These are phyloP conservation scores for Scarus forsteni DNA, from an alignment of 2,797 vertebrate genomes.

Conservation along the genomic window DNA sequence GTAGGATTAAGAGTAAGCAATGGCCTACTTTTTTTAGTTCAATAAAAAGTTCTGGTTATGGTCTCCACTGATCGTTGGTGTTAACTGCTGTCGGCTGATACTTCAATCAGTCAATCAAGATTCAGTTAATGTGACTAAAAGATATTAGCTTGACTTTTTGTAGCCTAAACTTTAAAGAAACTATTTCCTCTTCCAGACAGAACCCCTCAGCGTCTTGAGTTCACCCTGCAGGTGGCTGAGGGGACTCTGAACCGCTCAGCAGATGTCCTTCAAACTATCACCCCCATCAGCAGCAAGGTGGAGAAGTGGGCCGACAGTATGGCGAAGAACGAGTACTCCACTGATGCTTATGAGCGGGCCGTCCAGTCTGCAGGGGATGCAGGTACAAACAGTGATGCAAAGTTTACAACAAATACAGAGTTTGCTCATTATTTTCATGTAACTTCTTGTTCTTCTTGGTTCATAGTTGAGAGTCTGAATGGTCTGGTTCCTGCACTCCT, in stretches of 20 bases:
- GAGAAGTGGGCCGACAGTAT: slow-evolving; percentile 90
- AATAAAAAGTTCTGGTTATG: too few species aligned
- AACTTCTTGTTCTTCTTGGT: neutral
- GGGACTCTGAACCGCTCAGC: slow-evolving; percentile 84
- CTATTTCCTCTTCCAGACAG: slow-evolving; percentile 74
- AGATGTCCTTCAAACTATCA: slow-evolving; percentile 82
- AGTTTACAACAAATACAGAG: neutral
- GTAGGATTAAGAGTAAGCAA: too few species aligned
- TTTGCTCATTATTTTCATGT: too few species aligned
- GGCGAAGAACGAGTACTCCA: slow-evolving; percentile 86
- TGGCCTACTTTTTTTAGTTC: too few species aligned
- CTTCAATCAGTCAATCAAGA: too few species aligned
- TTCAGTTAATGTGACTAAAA: too few species aligned
- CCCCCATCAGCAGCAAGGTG: slow-evolving; percentile 87
- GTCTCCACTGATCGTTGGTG: too few species aligned
- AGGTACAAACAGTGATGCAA: slow-evolving; percentile 80
- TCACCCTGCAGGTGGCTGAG: slow-evolving; percentile 83
- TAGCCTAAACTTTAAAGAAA: slow-evolving; percentile 19
- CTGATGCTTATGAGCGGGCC: slow-evolving; percentile 86
- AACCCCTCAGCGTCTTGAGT: slow-evolving; percentile 84
- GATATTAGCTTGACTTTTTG: too few species aligned
- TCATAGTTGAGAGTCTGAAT: slow-evolving; percentile 90
- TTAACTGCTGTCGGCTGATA: too few species aligned
- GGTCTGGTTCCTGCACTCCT: slow-evolving; percentile 91
- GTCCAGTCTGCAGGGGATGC: slow-evolving; percentile 89